Conservation (phyloP, 1,140 invertebrate species). For the Drosophila mayri region DNA sequence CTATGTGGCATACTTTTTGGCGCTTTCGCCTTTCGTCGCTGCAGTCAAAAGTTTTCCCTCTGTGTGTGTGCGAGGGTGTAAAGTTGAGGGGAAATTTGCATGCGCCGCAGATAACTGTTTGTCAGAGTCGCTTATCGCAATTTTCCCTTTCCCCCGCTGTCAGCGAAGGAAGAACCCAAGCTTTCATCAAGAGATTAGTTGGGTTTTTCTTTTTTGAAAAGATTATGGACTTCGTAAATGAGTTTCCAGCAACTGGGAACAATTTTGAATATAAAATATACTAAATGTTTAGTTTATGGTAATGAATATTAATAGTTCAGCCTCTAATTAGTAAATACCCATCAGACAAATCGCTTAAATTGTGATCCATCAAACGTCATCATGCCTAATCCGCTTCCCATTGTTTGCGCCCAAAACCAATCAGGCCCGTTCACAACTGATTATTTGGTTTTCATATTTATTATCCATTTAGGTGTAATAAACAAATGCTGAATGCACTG, state of each 20-base stretch:
- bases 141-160: constrained; percentile 16
- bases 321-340: constrained; percentile 1
- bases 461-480: constrained; percentile 70
- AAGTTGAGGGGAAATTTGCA: constrained; percentile 54
- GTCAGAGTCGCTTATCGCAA: constrained; percentile 55
- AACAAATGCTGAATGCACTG: constrained; percentile 55
- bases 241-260: constrained; percentile 1
- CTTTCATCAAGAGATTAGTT: constrained; percentile 38
- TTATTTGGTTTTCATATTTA: constrained; percentile 40
- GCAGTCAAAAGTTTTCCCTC: constrained; percentile 55
- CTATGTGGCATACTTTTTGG: constrained; percentile 62
- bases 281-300: background rate
- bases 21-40: constrained; percentile 53
- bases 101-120: constrained; percentile 61
- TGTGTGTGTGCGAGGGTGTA: constrained; percentile 13
- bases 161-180: constrained; percentile 2
- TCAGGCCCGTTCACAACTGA: constrained; percentile 4
- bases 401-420: constrained; percentile 22
- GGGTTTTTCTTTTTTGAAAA: constrained; percentile 16
- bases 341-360: background rate
- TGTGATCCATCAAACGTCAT: background rate
- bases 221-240: constrained; percentile 32
- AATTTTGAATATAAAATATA: too few species aligned
- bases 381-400: constrained; percentile 11
- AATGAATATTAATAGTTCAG: background rate